Base-by-base conservation (phyloP, 2,888 invertebrate species). In the Caenorhabditis sinica region DNA sequence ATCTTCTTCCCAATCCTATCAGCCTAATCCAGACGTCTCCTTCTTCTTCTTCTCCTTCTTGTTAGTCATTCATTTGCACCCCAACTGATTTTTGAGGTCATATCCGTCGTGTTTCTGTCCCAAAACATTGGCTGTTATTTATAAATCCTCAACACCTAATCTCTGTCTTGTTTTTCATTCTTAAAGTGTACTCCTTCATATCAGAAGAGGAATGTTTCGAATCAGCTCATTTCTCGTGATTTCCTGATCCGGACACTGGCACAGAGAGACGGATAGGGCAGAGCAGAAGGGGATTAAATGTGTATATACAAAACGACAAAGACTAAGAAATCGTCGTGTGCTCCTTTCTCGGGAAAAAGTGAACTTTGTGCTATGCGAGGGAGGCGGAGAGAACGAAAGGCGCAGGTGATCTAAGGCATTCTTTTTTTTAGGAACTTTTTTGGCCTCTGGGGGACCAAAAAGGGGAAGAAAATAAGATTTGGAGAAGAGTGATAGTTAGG, bases 281-380 rank as follows among this genome's bases (percentile, higher is more conserved):
- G n/a, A n/a, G n/a, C n/a, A n/a, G n/a, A n/a, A n/a, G n/a, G n/a
- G 11, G 49, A 40, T 60, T 65, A 36, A 0, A 30, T 28, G 40
- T 69, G 43, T 69, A 56, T 51, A 23, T 25, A 53, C n/a, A 8
- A 60, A 56, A 56, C 58, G 61, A 61, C 11, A 61, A 61, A 61
- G 61, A 61, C 30, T 61, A 20, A 63, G 63, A 53, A 36, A 36
- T 17, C n/a, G n/a, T 2, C 30, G 23, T 15, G 28, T 40, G 23
- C 23, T 53, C 53, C 36, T 36, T 53, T 61, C 33, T 43, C 45
- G 11, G 25, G 40, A 5, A 28, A 33, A 76, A n/a, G 25, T 76
- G 68, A 76, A 76, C 76, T 76, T 76, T 76, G 76, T 76, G 76
- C 76, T 76, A 69, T 76, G 66, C 25, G 69, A 69, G 51, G 53